Evolutionary conservation across 2,113 vertebrate genomes (phyloP).

Genomic region (Sturnira hondurensis): DNA sequence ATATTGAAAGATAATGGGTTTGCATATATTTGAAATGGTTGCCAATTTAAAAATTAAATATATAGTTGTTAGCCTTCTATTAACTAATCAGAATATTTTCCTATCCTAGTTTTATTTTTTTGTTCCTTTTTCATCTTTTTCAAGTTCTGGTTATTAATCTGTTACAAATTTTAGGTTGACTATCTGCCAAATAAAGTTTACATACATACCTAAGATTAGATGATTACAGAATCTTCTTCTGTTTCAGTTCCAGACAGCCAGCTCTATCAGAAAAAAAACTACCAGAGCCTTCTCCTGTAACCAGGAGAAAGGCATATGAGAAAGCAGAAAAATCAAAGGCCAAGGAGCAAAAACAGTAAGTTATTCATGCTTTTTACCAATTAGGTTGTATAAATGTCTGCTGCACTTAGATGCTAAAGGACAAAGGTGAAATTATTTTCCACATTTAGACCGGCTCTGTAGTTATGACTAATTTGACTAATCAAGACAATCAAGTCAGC

Average conservation of each 20-base stretch:
- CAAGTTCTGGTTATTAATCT: neutral
- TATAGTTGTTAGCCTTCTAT: neutral
- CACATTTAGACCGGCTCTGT: neutral
- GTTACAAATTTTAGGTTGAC: neutral
- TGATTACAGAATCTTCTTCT: slow-evolving; percentile 56
- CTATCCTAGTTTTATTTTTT: neutral
- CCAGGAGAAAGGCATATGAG: slow-evolving; percentile 93
- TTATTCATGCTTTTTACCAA: neutral
- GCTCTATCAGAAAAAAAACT: slow-evolving; percentile 87
- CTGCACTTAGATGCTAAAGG: neutral
- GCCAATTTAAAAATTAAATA: slow-evolving; percentile 11
- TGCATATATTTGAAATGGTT: neutral
- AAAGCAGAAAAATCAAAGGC: slow-evolving; percentile 90
- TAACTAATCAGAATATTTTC: slow-evolving; percentile 23
- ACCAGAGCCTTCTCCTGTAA: slow-evolving; percentile 91
- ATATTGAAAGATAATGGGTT: neutral
- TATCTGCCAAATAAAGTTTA: slow-evolving; percentile 12
- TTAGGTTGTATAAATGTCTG: neutral
- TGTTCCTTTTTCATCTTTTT: neutral
- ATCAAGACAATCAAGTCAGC: neutral
- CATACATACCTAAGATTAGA: neutral
- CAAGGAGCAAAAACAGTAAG: slow-evolving; percentile 98
- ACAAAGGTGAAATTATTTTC: neutral
- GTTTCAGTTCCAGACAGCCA: slow-evolving; percentile 82
- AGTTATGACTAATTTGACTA: neutral